Evolutionary conservation across 2,888 invertebrate species (phyloP).

Genomic region (Sinelater perroti): DNA sequence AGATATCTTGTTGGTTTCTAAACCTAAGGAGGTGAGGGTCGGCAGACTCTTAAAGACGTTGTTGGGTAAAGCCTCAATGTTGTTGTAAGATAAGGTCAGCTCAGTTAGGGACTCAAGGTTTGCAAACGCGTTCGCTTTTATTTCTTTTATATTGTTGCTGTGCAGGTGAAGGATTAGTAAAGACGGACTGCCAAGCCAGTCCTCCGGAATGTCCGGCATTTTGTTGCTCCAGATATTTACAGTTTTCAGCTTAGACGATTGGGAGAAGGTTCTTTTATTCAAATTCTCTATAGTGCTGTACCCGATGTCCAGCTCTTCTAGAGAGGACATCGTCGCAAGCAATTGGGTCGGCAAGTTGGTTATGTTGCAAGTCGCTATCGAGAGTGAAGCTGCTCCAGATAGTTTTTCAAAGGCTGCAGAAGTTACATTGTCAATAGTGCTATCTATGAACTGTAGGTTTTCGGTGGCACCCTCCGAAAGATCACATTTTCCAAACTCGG

Average conservation of each 20-base stretch:
- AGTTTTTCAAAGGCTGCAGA: too few relatives aligned
- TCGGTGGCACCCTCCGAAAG: too few relatives aligned
- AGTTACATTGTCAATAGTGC: too few relatives aligned
- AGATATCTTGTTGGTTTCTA: conserved; percentile 16
- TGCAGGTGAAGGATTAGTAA: conserved; percentile 10
- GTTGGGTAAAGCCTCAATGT: neutral
- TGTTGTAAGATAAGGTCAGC: conserved; percentile 16
- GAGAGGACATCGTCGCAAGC: neutral
- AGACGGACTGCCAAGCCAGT: neutral
- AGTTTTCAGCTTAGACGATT: neutral
- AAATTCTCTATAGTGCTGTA: conserved; percentile 10
- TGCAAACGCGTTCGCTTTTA: neutral
- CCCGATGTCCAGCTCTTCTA: conserved; percentile 8
- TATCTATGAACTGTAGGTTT: too few relatives aligned
- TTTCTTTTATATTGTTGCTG: conserved; percentile 5
- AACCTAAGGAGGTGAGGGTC: neutral
- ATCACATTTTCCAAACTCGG: too few relatives aligned
- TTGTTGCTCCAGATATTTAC: conserved; percentile 10
- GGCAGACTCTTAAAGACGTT: neutral
- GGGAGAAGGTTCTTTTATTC: neutral
- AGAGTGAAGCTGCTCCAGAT: too few relatives aligned
- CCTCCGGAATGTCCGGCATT: neutral
- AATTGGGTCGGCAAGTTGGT: too few relatives aligned
- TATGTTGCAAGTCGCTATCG: too few relatives aligned
- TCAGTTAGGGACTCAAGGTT: neutral